These are phyloP conservation scores for Oenanthe oenanthe DNA, from an alignment of 2,113 vertebrate species.

Conservation along the genomic window DNA sequence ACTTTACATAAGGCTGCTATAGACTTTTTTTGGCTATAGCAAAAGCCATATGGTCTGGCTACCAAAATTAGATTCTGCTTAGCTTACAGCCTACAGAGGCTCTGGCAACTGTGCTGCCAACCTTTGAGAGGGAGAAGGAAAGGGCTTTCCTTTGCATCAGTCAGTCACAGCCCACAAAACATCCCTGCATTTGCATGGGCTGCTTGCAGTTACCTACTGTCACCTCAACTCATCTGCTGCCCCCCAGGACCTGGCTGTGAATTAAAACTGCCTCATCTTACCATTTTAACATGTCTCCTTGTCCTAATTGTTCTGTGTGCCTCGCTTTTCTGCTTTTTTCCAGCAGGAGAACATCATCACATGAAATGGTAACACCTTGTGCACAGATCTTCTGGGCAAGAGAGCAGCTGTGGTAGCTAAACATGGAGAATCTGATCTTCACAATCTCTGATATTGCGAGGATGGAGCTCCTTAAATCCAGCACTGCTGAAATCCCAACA, in stretches of 20 bases:
- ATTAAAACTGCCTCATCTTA: not conserved
- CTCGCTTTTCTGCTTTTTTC: not conserved
- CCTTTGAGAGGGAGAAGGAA: not conserved
- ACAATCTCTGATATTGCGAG: not conserved
- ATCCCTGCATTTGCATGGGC: not conserved
- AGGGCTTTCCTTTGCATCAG: not conserved
- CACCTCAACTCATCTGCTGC: not conserved
- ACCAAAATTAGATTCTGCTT: not conserved
- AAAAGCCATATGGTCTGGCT: not conserved
- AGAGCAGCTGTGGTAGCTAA: not conserved
- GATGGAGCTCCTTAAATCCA: not conserved
- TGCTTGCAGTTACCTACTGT: not conserved
- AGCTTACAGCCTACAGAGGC: not conserved
- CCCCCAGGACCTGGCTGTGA: not conserved
- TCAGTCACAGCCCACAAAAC: not conserved
- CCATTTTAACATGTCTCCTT: not conserved
- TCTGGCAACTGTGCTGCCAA: fast-evolving
- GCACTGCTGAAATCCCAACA: not conserved
- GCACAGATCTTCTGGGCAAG: not conserved
- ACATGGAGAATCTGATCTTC: not conserved
- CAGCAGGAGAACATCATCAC: not conserved
- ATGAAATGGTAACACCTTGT: not conserved
- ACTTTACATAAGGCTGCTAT: not conserved
- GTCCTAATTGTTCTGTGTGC: not conserved
- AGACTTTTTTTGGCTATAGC: not conserved